A percentile compares a stretch with the other conserved stretches of the same genome.
These are phyloP conservation scores for Molanna angustata DNA, from an alignment of 2,888 invertebrate species.

Conservation along the genomic window DNA sequence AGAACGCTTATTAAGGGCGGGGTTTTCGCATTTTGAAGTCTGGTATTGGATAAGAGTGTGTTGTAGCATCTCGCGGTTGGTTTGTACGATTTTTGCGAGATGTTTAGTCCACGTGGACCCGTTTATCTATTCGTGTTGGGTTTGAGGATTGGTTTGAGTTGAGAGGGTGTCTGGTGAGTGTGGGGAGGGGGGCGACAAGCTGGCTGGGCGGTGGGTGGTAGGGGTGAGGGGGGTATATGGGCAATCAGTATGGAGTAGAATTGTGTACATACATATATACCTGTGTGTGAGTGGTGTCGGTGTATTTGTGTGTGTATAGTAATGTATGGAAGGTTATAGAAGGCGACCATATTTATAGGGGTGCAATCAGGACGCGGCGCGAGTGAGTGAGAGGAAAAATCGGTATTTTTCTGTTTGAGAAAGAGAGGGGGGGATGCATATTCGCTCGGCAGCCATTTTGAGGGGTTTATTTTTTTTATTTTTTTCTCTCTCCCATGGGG, in stretches of 20 bases:
- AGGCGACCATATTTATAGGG: conserved; percentile 58
- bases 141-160: conserved; percentile 52
- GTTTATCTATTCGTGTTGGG: conserved; percentile 53
- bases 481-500: conserved; percentile 52
- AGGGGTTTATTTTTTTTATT: conserved; percentile 63
- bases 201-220: conserved; percentile 40
- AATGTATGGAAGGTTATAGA: conserved; percentile 22
- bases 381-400: conserved; percentile 42
- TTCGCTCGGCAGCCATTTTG: conserved; percentile 66
- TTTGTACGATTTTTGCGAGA: conserved; percentile 55
- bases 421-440: conserved; percentile 43
- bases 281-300: not conserved
- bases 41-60: conserved; percentile 41
- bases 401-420: conserved; percentile 37
- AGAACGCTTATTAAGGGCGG: conserved; percentile 59
- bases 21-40: conserved; percentile 48
- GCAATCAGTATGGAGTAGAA: conserved; percentile 51
- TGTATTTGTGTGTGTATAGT: conserved; percentile 14
- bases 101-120: conserved; percentile 57
- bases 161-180: conserved; percentile 46
- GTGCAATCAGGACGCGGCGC: conserved; percentile 57
- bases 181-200: conserved; percentile 43
- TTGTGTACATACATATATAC: conserved; percentile 6
- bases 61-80: conserved; percentile 43
- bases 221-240: conserved; percentile 56